Percentiles rank a stretch among this genome's conserved stretches.
Evolutionary conservation across 2,113 vertebrate species (phyloP).

Genomic region (Platycercus adscitus): DNA sequence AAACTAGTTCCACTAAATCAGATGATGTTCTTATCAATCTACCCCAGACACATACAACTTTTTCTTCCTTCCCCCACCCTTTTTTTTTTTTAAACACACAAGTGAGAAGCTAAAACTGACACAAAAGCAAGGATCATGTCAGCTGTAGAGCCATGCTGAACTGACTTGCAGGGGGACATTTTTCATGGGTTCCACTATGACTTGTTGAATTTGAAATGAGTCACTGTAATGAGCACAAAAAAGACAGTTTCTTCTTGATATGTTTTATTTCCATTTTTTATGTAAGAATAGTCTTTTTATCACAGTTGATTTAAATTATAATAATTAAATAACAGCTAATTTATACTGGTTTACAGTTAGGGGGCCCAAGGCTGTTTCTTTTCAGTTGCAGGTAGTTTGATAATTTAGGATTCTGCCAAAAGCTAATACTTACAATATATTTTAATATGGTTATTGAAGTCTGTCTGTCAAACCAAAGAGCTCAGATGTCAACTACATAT

Average conservation of each 20-base stretch:
- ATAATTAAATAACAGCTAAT: background rate
- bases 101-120: background rate
- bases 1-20: conserved; percentile 16
- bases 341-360: background rate
- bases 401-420: conserved; percentile 16
- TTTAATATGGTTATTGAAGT: conserved; percentile 25
- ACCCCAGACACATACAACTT: background rate
- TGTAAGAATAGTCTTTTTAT: conserved; percentile 4
- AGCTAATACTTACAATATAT: conserved; percentile 21
- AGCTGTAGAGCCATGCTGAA: background rate
- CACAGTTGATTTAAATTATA: background rate
- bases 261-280: background rate
- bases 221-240: background rate
- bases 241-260: background rate
- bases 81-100: background rate
- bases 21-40: conserved; percentile 38
- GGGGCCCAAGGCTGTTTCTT: background rate
- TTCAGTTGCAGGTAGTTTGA: background rate
- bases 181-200: background rate
- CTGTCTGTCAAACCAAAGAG: background rate
- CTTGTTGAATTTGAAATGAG: background rate
- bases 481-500: background rate
- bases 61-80: background rate
- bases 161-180: background rate
- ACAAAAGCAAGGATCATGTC: background rate